A percentile compares a stretch with the other conserved stretches of the same genome.
phyloP scores from a whole-genome alignment of 2,888 invertebrate genomes.

The Drosophila recens region DNA sequence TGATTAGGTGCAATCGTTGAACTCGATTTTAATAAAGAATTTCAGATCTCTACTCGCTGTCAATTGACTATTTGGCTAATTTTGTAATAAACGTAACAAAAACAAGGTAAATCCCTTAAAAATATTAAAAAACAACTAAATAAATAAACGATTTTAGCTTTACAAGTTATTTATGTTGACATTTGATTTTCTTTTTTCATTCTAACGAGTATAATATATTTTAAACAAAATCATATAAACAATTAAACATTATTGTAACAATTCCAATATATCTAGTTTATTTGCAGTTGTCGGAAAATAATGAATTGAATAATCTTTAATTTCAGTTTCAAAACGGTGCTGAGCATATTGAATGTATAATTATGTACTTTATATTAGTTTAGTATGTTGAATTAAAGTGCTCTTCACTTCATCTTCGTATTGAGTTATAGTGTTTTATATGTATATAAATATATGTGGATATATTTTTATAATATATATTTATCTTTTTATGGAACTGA shows the following conservation, averaged over 20 bases:
- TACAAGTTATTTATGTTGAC: constrained; percentile 21
- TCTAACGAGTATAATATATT: constrained; percentile 18
- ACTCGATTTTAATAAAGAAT: constrained; percentile 8
- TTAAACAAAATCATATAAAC: constrained; percentile 28
- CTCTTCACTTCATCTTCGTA: constrained; percentile 20
- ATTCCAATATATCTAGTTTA: constrained; percentile 33
- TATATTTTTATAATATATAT: constrained; percentile 35
- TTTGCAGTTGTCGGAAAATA: constrained; percentile 12
- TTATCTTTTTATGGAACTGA: constrained; percentile 40
- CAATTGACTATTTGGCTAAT: constrained; percentile 45
- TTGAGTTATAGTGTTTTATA: constrained; percentile 25
- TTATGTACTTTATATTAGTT: constrained; percentile 26
- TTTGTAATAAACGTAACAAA: constrained; percentile 26
- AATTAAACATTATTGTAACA: constrained; percentile 28
- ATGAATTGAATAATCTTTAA: constrained; percentile 3
- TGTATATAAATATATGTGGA: constrained; percentile 25
- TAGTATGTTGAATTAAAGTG: constrained; percentile 28
- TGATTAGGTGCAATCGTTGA: constrained; percentile 35
- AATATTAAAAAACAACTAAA: constrained; percentile 12
- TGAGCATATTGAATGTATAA: constrained; percentile 31
- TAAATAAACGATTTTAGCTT: constrained; percentile 9
- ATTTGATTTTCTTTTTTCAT: constrained; percentile 5
- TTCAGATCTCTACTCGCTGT: constrained; percentile 20
- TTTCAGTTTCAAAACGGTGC: constrained; percentile 38
- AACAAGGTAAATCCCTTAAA: constrained; percentile 16